Percentiles rank a stretch among this genome's conserved stretches.
These are phyloP conservation scores for Chaenodraco wilsoni DNA, from an alignment of 2,797 vertebrate species.

Conservation along the genomic window DNA sequence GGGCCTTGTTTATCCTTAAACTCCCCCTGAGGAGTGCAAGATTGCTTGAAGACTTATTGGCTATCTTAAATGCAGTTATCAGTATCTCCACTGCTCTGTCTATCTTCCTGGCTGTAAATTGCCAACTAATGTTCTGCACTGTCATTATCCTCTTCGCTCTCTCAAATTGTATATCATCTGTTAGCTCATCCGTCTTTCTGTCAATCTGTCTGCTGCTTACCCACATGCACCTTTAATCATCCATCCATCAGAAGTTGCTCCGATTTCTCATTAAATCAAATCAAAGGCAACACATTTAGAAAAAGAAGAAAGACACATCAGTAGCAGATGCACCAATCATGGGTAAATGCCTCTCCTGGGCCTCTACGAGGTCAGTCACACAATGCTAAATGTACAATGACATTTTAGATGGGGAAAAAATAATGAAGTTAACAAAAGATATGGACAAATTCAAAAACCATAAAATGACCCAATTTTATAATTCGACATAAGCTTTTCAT, in stretches of 20 bases:
- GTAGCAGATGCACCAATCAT: constrained; percentile 51
- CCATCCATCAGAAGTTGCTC: constrained; percentile 33
- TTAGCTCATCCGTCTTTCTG: constrained; percentile 34
- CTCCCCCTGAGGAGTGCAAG: constrained; percentile 28
- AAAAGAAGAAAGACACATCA: constrained; percentile 29
- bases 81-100: constrained; percentile 20
- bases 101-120: constrained; percentile 26
- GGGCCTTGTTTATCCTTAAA: constrained; percentile 37
- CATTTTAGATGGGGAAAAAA: background rate
- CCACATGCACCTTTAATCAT: constrained; percentile 35
- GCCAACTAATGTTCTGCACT: constrained; percentile 34
- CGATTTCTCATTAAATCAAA: constrained; percentile 25
- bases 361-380: constrained; percentile 28
- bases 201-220: constrained; percentile 23
- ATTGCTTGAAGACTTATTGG: constrained; percentile 29
- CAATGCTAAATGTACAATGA: constrained; percentile 36
- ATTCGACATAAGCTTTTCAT: background rate
- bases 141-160: constrained; percentile 33
- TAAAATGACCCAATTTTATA: constrained; percentile 7
- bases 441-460: background rate
- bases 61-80: constrained; percentile 34
- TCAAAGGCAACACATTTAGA: constrained; percentile 31
- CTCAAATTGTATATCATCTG: constrained; percentile 32
- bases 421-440: background rate
- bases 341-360: constrained; percentile 48